Evolutionary conservation across 2,888 invertebrate species (phyloP).

Genomic region (Helleia helle): DNA sequence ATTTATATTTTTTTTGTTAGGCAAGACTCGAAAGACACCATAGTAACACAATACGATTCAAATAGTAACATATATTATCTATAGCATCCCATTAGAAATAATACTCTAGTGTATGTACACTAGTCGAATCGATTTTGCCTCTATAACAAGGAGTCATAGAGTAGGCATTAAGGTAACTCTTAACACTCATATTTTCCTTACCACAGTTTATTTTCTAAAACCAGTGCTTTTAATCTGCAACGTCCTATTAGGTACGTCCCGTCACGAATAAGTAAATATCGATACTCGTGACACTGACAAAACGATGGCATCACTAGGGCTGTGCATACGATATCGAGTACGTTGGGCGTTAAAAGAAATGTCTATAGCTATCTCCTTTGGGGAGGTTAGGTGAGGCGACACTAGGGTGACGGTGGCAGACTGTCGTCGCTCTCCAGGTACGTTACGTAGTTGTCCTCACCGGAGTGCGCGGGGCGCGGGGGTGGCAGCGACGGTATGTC

Average conservation of each 20-base stretch:
- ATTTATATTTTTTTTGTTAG: no score
- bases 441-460: slow-evolving; percentile 89
- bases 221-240: background rate
- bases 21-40: no score
- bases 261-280: slow-evolving; percentile 1
- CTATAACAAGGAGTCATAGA: background rate
- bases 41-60: no score
- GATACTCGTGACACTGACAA: background rate
- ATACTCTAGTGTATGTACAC: no score
- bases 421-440: slow-evolving; percentile 93
- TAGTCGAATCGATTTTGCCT: no score
- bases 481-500: slow-evolving; percentile 79
- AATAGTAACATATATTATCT: no score
- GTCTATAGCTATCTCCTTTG: slow-evolving; percentile 17
- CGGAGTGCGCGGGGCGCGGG: slow-evolving; percentile 79
- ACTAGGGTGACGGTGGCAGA: slow-evolving; percentile 82
- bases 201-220: background rate
- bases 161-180: background rate
- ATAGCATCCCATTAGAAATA: no score
- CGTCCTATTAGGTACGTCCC: background rate
- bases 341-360: slow-evolving; percentile 1
- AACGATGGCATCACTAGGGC: background rate
- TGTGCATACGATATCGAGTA: background rate
- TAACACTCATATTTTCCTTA: background rate
- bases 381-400: slow-evolving; percentile 47